These are phyloP conservation scores for Sorex fumeus DNA, from an alignment of 2,113 vertebrate genomes.

Conservation along the genomic window DNA sequence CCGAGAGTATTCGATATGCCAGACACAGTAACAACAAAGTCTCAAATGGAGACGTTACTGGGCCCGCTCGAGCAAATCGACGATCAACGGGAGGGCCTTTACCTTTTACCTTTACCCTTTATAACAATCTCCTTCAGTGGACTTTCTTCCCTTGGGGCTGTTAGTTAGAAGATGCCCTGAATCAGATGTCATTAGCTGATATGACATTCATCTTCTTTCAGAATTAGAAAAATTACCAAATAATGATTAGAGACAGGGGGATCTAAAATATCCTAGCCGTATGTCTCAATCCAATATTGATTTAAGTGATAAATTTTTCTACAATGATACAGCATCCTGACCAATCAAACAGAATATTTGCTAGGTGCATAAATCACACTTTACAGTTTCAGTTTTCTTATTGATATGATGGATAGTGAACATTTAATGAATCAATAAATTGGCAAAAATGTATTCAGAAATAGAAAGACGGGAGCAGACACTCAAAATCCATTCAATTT, in stretches of 20 bases:
- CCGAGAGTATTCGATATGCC: too few relatives aligned
- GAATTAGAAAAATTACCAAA: slow-evolving; percentile 67
- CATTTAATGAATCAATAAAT: slow-evolving; percentile 69
- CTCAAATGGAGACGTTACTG: too few relatives aligned
- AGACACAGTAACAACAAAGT: too few relatives aligned
- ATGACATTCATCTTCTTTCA: slow-evolving; percentile 65
- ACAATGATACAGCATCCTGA: slow-evolving; percentile 48
- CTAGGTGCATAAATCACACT: slow-evolving; percentile 52
- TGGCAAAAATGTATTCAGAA: slow-evolving; percentile 52
- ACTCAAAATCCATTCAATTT: not conserved
- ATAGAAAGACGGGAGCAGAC: slow-evolving; percentile 46
- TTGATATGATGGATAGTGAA: slow-evolving; percentile 52
- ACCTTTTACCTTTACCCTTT: slow-evolving; percentile 53
- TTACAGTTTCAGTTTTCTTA: slow-evolving; percentile 65
- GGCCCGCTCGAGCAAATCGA: too few relatives aligned
- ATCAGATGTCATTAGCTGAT: slow-evolving; percentile 57
- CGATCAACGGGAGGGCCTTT: too few relatives aligned
- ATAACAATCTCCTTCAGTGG: slow-evolving; percentile 41
- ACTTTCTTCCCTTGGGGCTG: slow-evolving; percentile 34
- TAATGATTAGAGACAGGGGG: slow-evolving; percentile 60
- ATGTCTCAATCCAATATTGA: slow-evolving; percentile 74
- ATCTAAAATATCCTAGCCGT: slow-evolving; percentile 70
- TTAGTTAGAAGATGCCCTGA: slow-evolving; percentile 64
- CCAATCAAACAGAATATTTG: slow-evolving; percentile 64
- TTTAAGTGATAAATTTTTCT: slow-evolving; percentile 73